These are phyloP conservation scores for Zosterops japonicus DNA, from an alignment of 2,113 vertebrate genomes.

Conservation along the genomic window DNA sequence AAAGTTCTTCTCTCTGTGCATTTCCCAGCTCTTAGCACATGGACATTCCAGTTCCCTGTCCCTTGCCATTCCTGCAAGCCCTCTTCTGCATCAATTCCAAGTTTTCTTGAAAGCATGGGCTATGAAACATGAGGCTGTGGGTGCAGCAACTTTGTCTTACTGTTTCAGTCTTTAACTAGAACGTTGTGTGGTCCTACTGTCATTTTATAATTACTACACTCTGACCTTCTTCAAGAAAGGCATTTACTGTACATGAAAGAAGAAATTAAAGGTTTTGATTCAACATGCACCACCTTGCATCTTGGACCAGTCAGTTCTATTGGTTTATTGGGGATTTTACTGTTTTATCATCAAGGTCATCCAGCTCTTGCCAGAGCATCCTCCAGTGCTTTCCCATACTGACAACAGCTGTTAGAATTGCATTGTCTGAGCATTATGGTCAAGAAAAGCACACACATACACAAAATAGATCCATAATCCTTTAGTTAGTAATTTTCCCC, in stretches of 20 bases:
- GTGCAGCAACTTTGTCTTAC: neutral
- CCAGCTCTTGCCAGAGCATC: neutral
- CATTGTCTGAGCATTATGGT: neutral
- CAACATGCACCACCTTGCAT: neutral
- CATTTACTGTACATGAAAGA: neutral
- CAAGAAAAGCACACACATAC: neutral
- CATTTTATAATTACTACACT: neutral
- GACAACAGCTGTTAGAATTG: neutral
- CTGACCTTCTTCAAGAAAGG: neutral
- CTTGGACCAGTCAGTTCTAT: neutral
- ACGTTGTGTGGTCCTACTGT: neutral
- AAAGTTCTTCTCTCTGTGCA: neutral
- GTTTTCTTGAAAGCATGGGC: neutral
- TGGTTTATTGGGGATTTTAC: neutral
- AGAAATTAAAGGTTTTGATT: neutral
- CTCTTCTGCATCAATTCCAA: neutral
- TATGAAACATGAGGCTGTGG: neutral
- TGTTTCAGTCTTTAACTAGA: neutral
- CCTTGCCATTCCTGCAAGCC: neutral
- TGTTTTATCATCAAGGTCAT: neutral
- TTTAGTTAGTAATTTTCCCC: neutral
- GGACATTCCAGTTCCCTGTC: neutral
- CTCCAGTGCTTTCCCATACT: neutral
- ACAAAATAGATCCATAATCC: neutral
- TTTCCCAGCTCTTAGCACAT: neutral